Percentiles rank a stretch among this genome's conserved stretches.
Evolutionary conservation across 2,888 invertebrate species (phyloP).

Genomic region (Pammene aurita): DNA sequence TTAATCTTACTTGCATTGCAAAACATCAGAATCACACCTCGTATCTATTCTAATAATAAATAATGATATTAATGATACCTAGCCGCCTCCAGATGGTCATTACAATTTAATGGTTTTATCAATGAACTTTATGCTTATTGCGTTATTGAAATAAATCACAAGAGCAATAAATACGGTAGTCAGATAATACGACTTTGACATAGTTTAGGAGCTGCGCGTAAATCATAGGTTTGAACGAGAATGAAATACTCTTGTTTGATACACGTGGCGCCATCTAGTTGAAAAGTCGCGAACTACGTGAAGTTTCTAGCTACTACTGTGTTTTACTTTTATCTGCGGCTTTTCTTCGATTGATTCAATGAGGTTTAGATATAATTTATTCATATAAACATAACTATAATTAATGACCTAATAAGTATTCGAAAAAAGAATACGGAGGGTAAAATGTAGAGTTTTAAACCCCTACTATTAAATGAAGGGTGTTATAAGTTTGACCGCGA

Average conservation of each 20-base stretch:
- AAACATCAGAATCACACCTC: not conserved
- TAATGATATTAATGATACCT: no score
- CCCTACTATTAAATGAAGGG: no score
- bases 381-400: no score
- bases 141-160: conserved; percentile 57
- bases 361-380: no score
- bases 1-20: not conserved
- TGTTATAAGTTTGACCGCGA: no score
- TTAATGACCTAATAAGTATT: no score
- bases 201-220: conserved; percentile 49
- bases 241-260: conserved; percentile 37
- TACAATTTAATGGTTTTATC: conserved; percentile 29
- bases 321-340: not conserved
- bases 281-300: conserved; percentile 47
- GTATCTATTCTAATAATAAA: conserved; percentile 8
- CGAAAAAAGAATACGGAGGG: no score
- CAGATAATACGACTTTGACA: conserved; percentile 70
- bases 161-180: conserved; percentile 59
- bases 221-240: conserved; percentile 27
- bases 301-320: not conserved
- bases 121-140: conserved; percentile 29
- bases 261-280: conserved; percentile 67
- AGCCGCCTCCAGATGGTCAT: conserved; percentile 1
- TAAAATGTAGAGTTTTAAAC: no score
- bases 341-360: not conserved